phyloP scores from a whole-genome alignment of 2,113 vertebrate species.

The Orthonyx spaldingii region DNA sequence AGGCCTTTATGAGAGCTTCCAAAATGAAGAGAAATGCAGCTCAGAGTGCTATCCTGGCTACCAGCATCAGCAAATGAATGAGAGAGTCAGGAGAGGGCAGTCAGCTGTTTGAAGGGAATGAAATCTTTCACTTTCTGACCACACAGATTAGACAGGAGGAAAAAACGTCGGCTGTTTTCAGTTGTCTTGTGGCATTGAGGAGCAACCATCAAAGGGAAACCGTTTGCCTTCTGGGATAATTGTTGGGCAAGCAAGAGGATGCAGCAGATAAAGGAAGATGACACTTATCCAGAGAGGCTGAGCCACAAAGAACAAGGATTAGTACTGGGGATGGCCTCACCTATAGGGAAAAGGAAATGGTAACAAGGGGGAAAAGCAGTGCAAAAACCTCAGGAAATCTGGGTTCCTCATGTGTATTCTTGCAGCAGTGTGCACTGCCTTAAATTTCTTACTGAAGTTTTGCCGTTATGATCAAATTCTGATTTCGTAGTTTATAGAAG shows the following conservation, averaged over 20 bases:
- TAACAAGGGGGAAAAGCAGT: neutral
- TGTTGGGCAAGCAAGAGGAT: neutral
- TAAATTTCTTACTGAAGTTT: neutral
- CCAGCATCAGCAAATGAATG: neutral
- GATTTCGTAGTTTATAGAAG: neutral
- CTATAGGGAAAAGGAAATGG: neutral
- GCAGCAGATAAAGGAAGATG: slow-evolving; percentile 16
- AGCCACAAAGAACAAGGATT: neutral
- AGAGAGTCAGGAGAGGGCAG: neutral
- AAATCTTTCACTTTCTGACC: slow-evolving; percentile 46
- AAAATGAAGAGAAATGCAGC: neutral
- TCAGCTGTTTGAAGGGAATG: neutral
- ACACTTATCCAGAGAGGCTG: neutral
- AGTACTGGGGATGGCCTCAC: neutral
- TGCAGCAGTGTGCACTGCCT: neutral
- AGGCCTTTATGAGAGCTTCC: neutral
- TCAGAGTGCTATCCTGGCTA: neutral
- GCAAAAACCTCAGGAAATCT: neutral
- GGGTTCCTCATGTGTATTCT: neutral
- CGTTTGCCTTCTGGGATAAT: neutral
- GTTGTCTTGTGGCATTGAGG: slow-evolving; percentile 14
- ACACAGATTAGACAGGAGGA: neutral
- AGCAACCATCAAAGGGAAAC: slow-evolving; percentile 25
- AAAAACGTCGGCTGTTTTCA: neutral
- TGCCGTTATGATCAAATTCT: neutral